Percentiles rank a stretch among this genome's conserved stretches.
phyloP scores from a whole-genome alignment of 1,140 invertebrate species.

The Watersipora subatra region DNA sequence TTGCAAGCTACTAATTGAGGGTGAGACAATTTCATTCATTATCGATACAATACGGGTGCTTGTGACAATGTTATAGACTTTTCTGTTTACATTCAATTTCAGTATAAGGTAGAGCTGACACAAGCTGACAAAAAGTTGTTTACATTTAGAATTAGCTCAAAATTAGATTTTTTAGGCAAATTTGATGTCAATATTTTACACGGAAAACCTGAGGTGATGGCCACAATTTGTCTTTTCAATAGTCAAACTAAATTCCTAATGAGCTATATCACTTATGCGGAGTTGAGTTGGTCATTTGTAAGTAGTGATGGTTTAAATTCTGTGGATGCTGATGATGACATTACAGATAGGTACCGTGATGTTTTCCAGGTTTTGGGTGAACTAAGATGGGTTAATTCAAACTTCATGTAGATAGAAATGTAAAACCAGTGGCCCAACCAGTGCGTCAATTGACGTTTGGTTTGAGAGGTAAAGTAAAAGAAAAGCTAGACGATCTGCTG shows the following conservation, averaged over 20 bases:
- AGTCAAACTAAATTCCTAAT: neutral
- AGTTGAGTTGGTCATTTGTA: neutral
- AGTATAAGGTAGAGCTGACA: neutral
- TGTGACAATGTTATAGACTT: neutral
- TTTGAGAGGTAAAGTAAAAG: slow-evolving; percentile 7
- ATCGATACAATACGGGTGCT: too few species aligned
- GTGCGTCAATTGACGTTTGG: slow-evolving; percentile 8
- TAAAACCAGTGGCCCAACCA: slow-evolving; percentile 7
- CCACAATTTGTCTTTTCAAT: neutral
- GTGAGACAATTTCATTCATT: too few species aligned
- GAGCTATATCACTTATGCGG: neutral
- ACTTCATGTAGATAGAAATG: slow-evolving; percentile 5
- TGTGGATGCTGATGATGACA: neutral
- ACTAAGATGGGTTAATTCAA: neutral
- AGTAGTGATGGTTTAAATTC: neutral
- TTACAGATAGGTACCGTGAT: neutral
- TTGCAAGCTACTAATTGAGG: too few species aligned
- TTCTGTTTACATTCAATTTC: neutral
- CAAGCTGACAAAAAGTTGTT: neutral
- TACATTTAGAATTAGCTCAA: neutral
- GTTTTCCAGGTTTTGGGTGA: slow-evolving; percentile 3
- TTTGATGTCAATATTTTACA: neutral
- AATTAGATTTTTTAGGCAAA: neutral
- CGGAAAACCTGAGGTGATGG: neutral
- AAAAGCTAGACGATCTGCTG: slow-evolving; percentile 2